phyloP scores from a whole-genome alignment of 2,888 invertebrate species.

The Orthosia gracilis region DNA sequence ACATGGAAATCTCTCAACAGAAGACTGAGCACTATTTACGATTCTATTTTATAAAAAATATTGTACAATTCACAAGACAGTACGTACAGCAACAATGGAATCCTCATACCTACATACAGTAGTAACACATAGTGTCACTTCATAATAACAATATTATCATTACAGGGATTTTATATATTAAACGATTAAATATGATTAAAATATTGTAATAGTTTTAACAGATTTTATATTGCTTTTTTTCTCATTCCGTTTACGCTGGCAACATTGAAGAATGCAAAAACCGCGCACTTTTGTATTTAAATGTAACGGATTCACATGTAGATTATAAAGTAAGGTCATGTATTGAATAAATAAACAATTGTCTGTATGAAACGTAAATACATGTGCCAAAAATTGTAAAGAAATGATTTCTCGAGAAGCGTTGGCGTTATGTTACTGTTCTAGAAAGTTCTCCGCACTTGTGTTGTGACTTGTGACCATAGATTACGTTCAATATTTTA shows the following conservation, averaged over 20 bases:
- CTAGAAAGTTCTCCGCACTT: constrained; percentile 56
- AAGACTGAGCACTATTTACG: constrained; percentile 91
- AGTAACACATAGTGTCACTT: constrained; percentile 82
- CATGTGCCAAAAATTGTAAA: constrained; percentile 85
- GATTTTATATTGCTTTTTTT: constrained; percentile 84
- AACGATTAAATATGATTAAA: constrained; percentile 87
- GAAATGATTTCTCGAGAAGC: constrained; percentile 56
- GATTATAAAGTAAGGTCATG: constrained; percentile 72
- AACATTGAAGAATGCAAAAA: constrained; percentile 59
- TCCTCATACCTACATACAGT: constrained; percentile 66
- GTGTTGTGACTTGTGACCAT: constrained; percentile 83
- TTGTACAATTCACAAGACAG: constrained; percentile 85
- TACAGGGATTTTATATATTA: constrained; percentile 91
- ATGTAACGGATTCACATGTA: constrained; percentile 68
- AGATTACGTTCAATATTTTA: constrained; percentile 85
- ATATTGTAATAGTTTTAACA: constrained; percentile 88
- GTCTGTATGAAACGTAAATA: constrained; percentile 76
- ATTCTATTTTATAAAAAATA: constrained; percentile 89
- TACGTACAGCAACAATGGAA: constrained; percentile 79
- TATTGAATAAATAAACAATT: constrained; percentile 72
- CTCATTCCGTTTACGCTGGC: constrained; percentile 75
- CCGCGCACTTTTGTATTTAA: constrained; percentile 69
- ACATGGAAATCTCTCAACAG: constrained; percentile 83
- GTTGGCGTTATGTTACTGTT: constrained; percentile 53
- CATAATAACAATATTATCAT: constrained; percentile 90